These are phyloP conservation scores for Neotoma lepida DNA, from an alignment of 2,113 vertebrate species.

Conservation along the genomic window DNA sequence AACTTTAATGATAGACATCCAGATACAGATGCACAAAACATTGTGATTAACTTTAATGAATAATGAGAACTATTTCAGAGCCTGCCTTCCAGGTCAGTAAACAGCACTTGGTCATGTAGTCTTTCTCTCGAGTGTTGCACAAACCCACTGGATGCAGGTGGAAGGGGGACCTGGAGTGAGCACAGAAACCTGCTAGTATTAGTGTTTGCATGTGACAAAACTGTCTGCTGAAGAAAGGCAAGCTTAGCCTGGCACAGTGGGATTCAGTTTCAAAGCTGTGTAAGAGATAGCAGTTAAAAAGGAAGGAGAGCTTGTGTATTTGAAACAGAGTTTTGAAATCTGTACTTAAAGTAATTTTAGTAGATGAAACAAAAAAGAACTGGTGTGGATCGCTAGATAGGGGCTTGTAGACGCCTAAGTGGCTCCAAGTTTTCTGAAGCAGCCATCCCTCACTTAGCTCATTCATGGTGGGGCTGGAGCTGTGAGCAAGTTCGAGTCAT, in stretches of 20 bases:
- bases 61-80: background rate
- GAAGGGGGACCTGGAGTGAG: no score
- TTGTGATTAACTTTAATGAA: background rate
- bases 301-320: background rate
- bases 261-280: background rate
- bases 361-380: background rate
- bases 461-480: background rate
- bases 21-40: background rate
- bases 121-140: background rate
- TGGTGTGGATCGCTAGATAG: background rate
- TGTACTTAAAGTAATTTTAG: background rate
- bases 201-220: background rate
- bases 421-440: background rate
- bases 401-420: background rate
- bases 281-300: background rate
- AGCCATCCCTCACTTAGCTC: background rate
- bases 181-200: background rate
- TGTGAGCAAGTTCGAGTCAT: background rate
- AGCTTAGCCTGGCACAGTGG: no score
- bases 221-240: background rate
- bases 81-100: background rate
- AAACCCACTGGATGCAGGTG: no score
- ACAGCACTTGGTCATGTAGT: rapidly evolving
- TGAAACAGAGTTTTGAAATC: background rate
- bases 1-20: background rate